These are phyloP conservation scores for Acanthosoma haemorrhoidale DNA, from an alignment of 2,888 invertebrate genomes.

Conservation along the genomic window DNA sequence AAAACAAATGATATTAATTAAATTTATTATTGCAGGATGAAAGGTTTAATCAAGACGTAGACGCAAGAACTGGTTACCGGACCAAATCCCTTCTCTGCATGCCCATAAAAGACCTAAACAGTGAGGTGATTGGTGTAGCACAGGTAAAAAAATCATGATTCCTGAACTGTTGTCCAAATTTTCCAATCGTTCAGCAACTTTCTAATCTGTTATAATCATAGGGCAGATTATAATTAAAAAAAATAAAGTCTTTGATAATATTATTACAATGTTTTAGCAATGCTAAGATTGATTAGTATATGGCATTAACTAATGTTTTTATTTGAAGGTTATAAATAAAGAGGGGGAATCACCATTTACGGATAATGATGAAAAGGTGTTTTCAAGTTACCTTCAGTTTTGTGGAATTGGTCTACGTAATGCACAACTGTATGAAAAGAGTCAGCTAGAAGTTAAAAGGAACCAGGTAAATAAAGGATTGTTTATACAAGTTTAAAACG, in stretches of 20 bases:
- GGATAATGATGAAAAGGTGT: conserved; percentile 81
- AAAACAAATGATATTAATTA: too few species aligned
- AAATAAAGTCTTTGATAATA: too few species aligned
- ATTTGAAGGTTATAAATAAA: conserved; percentile 78
- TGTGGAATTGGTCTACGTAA: conserved; percentile 93
- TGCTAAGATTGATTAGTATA: too few species aligned
- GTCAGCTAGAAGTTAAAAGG: conserved; percentile 88
- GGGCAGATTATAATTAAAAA: too few species aligned
- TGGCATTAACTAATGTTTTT: neutral
- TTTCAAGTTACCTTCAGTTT: conserved; percentile 88
- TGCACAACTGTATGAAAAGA: conserved; percentile 92
- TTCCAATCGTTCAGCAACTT: too few species aligned
- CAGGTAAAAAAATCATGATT: too few species aligned
- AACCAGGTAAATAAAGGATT: conserved; percentile 61
- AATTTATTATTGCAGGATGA: conserved; percentile 60
- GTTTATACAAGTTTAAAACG: neutral
- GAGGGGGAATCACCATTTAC: conserved; percentile 79
- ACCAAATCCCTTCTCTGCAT: conserved; percentile 89
- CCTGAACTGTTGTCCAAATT: too few species aligned
- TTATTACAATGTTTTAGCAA: too few species aligned
- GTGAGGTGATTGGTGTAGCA: conserved; percentile 93
- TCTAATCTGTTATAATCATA: too few species aligned
- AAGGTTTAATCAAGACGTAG: conserved; percentile 90
- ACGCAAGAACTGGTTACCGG: conserved; percentile 86
- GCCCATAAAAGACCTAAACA: conserved; percentile 91